Evolutionary conservation across 1,140 invertebrate genomes (phyloP), one percentile per base, ranked within the genome.

Genomic region (Macrocentrus cingulum): DNA sequence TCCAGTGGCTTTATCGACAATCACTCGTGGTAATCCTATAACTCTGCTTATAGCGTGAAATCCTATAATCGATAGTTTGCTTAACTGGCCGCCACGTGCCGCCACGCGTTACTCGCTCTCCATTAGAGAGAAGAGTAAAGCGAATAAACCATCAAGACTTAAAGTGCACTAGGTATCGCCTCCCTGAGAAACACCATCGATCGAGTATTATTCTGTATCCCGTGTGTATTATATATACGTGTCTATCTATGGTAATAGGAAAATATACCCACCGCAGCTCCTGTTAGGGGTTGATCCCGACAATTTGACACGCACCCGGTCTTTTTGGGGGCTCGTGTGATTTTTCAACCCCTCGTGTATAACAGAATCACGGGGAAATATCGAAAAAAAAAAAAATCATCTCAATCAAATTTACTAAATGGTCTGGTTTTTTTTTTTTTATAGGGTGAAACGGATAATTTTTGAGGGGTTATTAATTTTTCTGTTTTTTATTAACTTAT

Each of bases 1-100:
- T 75, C 75, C 69, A 74, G 66, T 75, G 68, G 71, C 69, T 71
- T 78, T 77, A 78, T 76, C 72, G 70, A 63, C 68, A 67, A 75
- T 72, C 74, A 68, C 58, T 61, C 61, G 64, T 70, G 44, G 76
- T 78, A 78, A 78, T 78, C 74, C 75, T 73, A 77, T 42, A n/a
- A 76, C 71, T 74, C 74, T 78, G 69, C 75, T 77, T 77, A n/a
- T n/a, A 78, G 69, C 75, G 75, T 76, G 65, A 78, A 78, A 78
- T 78, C 76, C 73, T 66, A 78, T 78, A 78, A 78, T 77, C 76
- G 74, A 78, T 78, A 77, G 76, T 78, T 78, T 78, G 74, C 76
- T 77, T 75, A 78, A 78, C 75, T 73, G 66, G 66, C 65, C 54
- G 72, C 70, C 76, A 76, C 76, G 75, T 76, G 76, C 69, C 74